Base-by-base conservation (phyloP, 2,113 vertebrate species). In the Xenopus tropicalis region DNA sequence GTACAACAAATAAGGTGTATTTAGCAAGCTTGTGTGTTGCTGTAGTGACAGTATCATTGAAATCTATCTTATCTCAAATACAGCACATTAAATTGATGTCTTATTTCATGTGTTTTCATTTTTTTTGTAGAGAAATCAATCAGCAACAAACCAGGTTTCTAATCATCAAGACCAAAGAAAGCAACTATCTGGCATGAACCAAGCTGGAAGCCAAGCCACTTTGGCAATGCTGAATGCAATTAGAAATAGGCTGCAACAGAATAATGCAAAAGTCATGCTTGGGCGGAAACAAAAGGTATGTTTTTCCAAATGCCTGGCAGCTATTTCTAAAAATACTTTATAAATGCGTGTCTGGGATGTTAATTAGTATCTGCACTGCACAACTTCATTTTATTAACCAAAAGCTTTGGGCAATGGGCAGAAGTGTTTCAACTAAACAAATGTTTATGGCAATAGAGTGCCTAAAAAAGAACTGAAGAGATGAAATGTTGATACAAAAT, bases 281-380 rank as follows among this genome's bases (percentile, higher is more conserved):
- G 51, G 51, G 10, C 52, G 46, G 24, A 46, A 46, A 48, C 52
- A 46, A 83, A 71, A 75, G 69, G 72, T 77, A 71, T 37, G 29
- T 37, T 29, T 29, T 29, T 29, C 25, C 7, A 29, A 29, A 29
- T 29, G 25, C 25, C 25, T 29, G 7, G 25, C 25, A 29, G 3
- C 7, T 29, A 29, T 29, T 29, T 29, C 3, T 29, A 29, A 29
- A n/a, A n/a, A n/a, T n/a, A n/a, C n/a, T n/a, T n/a, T 37, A 37
- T 37, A 37, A 8, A 37, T 37, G 29, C 2, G 29, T 37, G 29
- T 37, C 29, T 37, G 6, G 29, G 29, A 37, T 37, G 10, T 37
- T 37, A 37, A 37, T 4, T 37, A 37, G 29, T 37, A 37, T 37
- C 29, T 37, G 29, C 29, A 37, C 29, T 8, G 2, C 29, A 37